phyloP scores from a whole-genome alignment of 2,797 vertebrate genomes.

The Halcyon chelicuti region DNA sequence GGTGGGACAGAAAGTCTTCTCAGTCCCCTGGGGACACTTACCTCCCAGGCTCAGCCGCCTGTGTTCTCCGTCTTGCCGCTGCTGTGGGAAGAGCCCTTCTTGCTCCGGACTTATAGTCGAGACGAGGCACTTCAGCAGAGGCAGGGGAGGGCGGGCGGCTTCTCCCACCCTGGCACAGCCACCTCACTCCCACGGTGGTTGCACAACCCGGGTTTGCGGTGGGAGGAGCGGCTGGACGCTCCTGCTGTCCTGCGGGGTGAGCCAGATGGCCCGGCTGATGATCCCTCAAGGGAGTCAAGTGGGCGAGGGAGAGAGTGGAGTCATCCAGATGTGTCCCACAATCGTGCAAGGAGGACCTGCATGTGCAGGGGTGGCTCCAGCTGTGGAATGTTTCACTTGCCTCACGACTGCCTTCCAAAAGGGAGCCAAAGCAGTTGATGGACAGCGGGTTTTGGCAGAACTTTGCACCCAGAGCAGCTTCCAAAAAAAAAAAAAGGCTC shows the following conservation, averaged over 20 bases:
- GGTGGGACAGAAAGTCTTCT: neutral
- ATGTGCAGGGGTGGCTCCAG: neutral
- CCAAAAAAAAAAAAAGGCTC: neutral
- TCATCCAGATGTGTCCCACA: fast-evolving
- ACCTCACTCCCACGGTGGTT: neutral
- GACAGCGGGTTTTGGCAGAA: neutral
- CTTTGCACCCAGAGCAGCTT: neutral
- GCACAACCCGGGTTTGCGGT: neutral
- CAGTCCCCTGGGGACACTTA: neutral
- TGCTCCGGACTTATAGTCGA: fast-evolving
- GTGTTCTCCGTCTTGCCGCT: fast-evolving
- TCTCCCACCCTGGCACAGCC: fast-evolving
- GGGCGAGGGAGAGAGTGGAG: neutral
- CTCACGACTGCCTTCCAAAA: neutral
- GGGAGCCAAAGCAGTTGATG: neutral
- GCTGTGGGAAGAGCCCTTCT: fast-evolving
- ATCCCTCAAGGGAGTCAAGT: neutral
- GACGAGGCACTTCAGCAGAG: fast-evolving
- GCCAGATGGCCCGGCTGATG: fast-evolving
- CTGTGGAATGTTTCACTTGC: neutral
- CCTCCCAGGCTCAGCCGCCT: neutral
- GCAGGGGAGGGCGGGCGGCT: neutral
- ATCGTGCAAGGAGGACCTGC: fast-evolving
- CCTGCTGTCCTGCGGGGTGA: fast-evolving
- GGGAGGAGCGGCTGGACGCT: neutral